A percentile compares a stretch with the other conserved stretches of the same genome.
Conservation (phyloP, 2,113 vertebrate genomes). For the Silurus glanis region DNA sequence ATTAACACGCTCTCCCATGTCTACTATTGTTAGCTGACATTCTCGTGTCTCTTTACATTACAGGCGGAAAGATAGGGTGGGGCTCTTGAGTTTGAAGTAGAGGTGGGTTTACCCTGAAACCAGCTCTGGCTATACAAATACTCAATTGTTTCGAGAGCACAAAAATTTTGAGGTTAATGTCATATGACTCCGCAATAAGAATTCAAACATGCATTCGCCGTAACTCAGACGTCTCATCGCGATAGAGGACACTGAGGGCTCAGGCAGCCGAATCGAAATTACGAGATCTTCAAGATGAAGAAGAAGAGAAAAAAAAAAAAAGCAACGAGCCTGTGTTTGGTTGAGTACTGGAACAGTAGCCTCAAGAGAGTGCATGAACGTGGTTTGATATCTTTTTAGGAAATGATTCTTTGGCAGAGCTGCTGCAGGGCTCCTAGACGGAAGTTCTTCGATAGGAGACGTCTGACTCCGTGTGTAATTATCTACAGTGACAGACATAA, state of each 20-base stretch:
- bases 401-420: constrained; percentile 44
- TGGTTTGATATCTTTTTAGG: constrained; percentile 46
- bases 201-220: neutral
- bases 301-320: neutral
- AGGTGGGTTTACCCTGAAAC: neutral
- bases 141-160: neutral
- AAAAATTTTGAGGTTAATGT: neutral
- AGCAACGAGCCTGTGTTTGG: constrained; percentile 9
- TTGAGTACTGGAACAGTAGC: constrained; percentile 27
- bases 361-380: constrained; percentile 27
- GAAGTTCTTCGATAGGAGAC: constrained; percentile 32
- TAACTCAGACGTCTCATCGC: neutral
- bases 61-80: neutral
- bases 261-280: constrained; percentile 8
- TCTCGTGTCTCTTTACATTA: neutral
- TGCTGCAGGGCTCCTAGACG: constrained; percentile 34
- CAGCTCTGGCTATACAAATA: neutral
- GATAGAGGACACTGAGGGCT: neutral
- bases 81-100: neutral
- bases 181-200: neutral
- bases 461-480: constrained; percentile 29
- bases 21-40: neutral
- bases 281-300: constrained; percentile 21
- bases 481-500: constrained; percentile 27
- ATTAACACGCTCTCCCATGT: neutral